Percentiles rank a stretch among this genome's conserved stretches.
Conservation (phyloP, 2,888 invertebrate genomes). For the Ptilodon capucinus region DNA sequence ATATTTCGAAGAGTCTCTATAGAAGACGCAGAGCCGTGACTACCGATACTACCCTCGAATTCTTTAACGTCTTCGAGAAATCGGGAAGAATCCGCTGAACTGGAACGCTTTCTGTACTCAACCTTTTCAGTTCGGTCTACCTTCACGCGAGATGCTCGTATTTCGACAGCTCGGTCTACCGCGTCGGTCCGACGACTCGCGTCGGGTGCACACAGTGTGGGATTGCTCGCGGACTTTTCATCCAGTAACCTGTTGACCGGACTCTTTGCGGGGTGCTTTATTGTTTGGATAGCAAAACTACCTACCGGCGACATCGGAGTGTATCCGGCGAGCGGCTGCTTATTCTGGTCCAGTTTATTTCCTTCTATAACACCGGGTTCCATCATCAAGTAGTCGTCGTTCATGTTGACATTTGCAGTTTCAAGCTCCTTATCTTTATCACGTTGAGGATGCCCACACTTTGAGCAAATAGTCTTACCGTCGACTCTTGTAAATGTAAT, state of each 20-base stretch:
- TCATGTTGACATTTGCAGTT: constrained; percentile 12
- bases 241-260: constrained; percentile 60
- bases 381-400: constrained; percentile 87
- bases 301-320: constrained; percentile 89
- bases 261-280: constrained; percentile 60
- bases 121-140: constrained; percentile 35
- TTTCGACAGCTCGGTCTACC: constrained; percentile 9
- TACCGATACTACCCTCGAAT: constrained; percentile 67
- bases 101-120: constrained; percentile 83
- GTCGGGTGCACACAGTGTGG: constrained; percentile 80
- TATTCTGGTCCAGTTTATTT: constrained; percentile 43
- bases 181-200: constrained; percentile 14
- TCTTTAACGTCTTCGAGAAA: constrained; percentile 85
- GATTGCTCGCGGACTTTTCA: constrained; percentile 87
- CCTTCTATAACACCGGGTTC: constrained; percentile 77
- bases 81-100: constrained; percentile 88
- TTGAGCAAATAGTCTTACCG: constrained; percentile 74
- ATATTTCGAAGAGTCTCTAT: constrained; percentile 74
- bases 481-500: constrained; percentile 39
- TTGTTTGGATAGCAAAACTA: constrained; percentile 64
- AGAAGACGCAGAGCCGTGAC: constrained; percentile 71
- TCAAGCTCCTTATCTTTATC: constrained; percentile 16
- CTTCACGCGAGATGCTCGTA: constrained; percentile 11
- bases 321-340: constrained; percentile 78
- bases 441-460: constrained; percentile 81